phyloP scores from a whole-genome alignment of 2,888 invertebrate genomes.

The Mallateleia sp. region DNA sequence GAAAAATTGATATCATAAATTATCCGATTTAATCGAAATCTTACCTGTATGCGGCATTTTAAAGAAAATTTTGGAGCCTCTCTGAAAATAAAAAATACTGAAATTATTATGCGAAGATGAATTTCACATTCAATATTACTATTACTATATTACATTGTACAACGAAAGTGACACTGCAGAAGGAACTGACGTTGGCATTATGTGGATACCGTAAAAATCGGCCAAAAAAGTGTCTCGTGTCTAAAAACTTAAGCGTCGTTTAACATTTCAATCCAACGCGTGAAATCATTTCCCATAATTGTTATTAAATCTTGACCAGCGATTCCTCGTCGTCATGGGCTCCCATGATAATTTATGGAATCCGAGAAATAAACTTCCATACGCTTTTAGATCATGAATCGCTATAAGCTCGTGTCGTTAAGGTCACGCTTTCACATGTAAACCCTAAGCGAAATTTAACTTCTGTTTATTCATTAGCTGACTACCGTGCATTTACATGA shows the following conservation, averaged over 20 bases:
- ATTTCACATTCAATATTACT: neutral
- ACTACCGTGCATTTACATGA: conserved; percentile 86
- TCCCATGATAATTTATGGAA: conserved; percentile 50
- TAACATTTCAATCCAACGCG: neutral
- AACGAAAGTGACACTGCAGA: conserved; percentile 27
- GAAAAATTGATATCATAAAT: neutral
- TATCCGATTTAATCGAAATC: conserved; percentile 40
- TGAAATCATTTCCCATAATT: neutral
- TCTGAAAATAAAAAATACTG: conserved; percentile 81
- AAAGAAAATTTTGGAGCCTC: conserved; percentile 74
- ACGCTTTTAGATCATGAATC: conserved; percentile 83
- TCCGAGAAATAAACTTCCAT: conserved; percentile 39
- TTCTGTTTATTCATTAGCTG: conserved; percentile 89
- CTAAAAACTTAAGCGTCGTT: no score
- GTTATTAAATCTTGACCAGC: conserved; percentile 12
- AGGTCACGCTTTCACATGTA: conserved; percentile 89
- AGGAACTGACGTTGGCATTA: neutral
- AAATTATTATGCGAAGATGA: conserved; percentile 11
- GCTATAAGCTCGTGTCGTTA: conserved; percentile 84
- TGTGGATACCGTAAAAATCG: conserved; percentile 21
- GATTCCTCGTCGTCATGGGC: conserved; percentile 7
- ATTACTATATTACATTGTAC: no score
- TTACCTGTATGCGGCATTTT: conserved; percentile 88
- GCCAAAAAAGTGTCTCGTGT: no score
- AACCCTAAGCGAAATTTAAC: conserved; percentile 88